phyloP scores from a whole-genome alignment of 2,797 vertebrate genomes.

The Salarias fasciatus region DNA sequence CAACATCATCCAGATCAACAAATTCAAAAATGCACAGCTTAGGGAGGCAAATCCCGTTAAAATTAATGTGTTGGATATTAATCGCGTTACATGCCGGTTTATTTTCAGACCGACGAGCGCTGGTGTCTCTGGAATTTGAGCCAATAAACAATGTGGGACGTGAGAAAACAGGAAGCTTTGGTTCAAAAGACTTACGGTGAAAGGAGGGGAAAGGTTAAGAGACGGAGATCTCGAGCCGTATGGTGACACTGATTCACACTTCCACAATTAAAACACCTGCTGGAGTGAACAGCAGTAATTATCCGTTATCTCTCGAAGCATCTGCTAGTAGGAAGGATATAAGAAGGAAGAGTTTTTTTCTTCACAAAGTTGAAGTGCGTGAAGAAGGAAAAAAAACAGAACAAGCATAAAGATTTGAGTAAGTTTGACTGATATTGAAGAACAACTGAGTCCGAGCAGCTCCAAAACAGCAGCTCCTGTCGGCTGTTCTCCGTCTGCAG shows the following conservation, averaged over 20 bases:
- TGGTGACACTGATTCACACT: slow-evolving; percentile 16
- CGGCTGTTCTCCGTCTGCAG: no score
- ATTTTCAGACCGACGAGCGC: slow-evolving; percentile 3
- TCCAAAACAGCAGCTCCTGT: no score
- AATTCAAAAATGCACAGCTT: slow-evolving; percentile 12
- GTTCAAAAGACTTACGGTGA: not conserved
- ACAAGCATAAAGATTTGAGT: no score
- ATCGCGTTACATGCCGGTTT: slow-evolving; percentile 25
- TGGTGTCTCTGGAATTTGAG: slow-evolving; percentile 12
- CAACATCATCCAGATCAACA: slow-evolving; percentile 9
- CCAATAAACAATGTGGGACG: slow-evolving; percentile 9
- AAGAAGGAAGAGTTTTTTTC: no score
- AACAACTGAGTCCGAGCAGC: no score
- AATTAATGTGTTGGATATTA: slow-evolving; percentile 22
- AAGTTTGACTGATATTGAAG: no score
- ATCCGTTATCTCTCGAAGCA: no score
- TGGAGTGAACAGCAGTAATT: no score
- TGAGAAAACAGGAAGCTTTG: slow-evolving; percentile 16
- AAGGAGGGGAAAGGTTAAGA: not conserved
- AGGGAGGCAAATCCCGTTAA: not conserved
- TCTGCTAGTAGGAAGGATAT: no score
- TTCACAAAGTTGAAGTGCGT: no score
- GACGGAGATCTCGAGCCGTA: slow-evolving; percentile 3
- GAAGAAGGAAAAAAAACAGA: no score
- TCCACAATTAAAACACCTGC: no score